Base-by-base conservation (phyloP, 2,113 vertebrate species). In the Percina caprodes region DNA sequence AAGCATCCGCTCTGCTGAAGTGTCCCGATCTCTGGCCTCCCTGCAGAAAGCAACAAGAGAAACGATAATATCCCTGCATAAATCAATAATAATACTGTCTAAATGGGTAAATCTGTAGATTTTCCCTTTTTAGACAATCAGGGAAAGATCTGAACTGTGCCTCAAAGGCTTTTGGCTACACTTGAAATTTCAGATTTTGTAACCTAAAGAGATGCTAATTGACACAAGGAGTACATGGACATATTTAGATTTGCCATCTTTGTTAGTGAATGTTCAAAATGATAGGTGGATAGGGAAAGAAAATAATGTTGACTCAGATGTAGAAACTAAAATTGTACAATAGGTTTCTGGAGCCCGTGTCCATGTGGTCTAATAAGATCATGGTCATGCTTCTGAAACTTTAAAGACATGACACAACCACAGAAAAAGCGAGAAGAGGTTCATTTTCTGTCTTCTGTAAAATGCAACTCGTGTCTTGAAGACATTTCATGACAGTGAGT, bases 371-470 rank as follows among this genome's bases (percentile, higher is more conserved):
- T 69, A 54, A 55, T 52, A 24, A 59, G 49, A 45, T 52, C 42
- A n/a, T 45, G 60, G 67, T 69, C 69, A 45, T 0, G 48, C n/a
- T 75, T 14, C 23, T 48, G 54, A 79, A 66, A 48, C 24, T 14
- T 14, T 30, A 54, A n/a, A 62, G 61, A 74, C 21, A 3, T 23
- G 74, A 80, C 59, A 45, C 33, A 24, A 73, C 68, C 54, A 45
- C 19, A 60, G 48, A 52, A 46, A 30, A 51, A 69, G 42, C 65
- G 23, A 0, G 52, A 79, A 69, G 63, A 70, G 65, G 24, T 81
- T 85, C 15, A 70, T 90, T 87, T 87, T 85, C 72, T 74, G 70
- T 88, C 61, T 80, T 55, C 39, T 24, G 56, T 87, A 66, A 62
- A 87, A 84, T 76, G 85, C 72, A 83, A 54, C 81, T 72, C 19